These are phyloP conservation scores for Otolemur crassicaudatus DNA, from an alignment of 2,797 vertebrate species.

Conservation along the genomic window DNA sequence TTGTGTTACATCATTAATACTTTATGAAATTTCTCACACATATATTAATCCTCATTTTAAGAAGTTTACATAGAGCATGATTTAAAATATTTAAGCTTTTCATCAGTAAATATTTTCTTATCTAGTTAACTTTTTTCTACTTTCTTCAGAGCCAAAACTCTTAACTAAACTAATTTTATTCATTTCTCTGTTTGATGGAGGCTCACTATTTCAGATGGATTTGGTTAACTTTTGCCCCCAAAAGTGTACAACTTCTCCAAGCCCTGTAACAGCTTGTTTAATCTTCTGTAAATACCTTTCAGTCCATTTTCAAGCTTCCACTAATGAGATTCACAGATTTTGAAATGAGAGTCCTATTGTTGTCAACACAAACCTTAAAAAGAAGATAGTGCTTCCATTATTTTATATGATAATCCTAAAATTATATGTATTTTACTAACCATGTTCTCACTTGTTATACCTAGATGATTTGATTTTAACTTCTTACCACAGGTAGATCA, in stretches of 20 bases:
- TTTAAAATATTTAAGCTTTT: neutral
- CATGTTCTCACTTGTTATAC: neutral
- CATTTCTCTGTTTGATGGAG: neutral
- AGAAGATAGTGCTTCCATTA: neutral
- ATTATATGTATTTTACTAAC: neutral
- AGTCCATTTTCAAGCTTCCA: neutral
- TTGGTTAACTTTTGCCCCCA: neutral
- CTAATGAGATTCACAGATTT: slow-evolving; percentile 48
- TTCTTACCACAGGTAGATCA: neutral
- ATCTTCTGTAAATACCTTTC: neutral
- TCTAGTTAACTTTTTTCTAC: neutral
- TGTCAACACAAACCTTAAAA: slow-evolving; percentile 29
- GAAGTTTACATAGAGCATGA: neutral
- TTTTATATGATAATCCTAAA: neutral
- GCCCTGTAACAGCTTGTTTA: neutral
- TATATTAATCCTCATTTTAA: neutral
- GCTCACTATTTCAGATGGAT: neutral
- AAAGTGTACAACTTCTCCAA: neutral
- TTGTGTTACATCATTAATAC: neutral
- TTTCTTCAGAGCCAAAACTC: neutral
- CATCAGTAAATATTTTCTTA: neutral
- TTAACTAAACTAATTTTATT: neutral
- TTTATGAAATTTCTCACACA: neutral
- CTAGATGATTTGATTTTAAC: slow-evolving; percentile 26
- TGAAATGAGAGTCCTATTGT: neutral